Conservation (phyloP, 2,888 invertebrate genomes). For the Balanococcus diminutus region DNA sequence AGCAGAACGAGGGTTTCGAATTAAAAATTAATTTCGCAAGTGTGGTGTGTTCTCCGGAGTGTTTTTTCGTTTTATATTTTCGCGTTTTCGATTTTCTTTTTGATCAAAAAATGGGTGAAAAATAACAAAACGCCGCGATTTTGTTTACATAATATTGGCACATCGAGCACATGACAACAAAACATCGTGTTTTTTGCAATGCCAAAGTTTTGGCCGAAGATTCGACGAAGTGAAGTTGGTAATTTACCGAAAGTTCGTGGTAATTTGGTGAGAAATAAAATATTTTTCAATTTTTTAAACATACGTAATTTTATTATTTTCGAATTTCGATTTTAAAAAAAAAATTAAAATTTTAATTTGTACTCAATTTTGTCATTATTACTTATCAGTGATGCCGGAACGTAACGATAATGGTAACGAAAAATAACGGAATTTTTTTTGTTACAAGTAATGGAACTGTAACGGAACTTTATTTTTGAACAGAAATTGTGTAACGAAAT, state of each 20-base stretch:
- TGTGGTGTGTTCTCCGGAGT: constrained; percentile 11
- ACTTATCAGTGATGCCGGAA: no score
- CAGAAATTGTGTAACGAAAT: no score
- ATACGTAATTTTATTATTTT: no score
- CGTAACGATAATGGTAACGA: no score
- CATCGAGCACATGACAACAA: neutral
- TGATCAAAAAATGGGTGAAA: neutral
- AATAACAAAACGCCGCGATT: constrained; percentile 18
- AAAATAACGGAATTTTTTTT: no score
- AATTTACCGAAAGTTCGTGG: neutral
- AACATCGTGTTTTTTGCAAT: neutral
- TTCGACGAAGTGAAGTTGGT: neutral
- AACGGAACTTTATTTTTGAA: no score
- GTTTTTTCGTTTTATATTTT: constrained; percentile 35
- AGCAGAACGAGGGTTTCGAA: neutral
- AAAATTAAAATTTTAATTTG: no score
- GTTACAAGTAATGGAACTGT: no score
- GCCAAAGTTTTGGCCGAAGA: neutral
- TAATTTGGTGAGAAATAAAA: neutral
- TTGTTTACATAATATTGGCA: constrained; percentile 29
- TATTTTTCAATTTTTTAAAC: neutral
- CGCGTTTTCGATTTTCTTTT: neutral
- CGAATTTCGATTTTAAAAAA: no score
- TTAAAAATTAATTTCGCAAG: neutral
- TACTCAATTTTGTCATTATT: no score